Evolutionary conservation across 2,113 vertebrate genomes (phyloP).

Genomic region (Colinus virginianus): DNA sequence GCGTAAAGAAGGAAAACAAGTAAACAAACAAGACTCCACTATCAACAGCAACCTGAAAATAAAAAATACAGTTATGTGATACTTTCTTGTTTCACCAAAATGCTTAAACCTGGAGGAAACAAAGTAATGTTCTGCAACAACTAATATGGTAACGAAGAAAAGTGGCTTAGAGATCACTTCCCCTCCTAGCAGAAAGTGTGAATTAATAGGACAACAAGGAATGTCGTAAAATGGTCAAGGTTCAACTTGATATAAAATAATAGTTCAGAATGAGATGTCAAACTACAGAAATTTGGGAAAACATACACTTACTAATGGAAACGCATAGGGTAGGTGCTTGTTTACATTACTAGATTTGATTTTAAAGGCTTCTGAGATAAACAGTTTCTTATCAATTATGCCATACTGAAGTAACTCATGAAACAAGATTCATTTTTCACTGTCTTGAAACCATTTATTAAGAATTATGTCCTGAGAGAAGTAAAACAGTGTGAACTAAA

Average conservation of each 20-base stretch:
- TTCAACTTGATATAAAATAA: background rate
- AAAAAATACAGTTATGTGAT: accelerated
- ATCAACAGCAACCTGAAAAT: background rate
- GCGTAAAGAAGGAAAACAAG: background rate
- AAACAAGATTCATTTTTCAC: background rate
- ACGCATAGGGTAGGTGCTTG: background rate
- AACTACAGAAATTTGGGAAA: background rate
- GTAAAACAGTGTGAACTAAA: background rate
- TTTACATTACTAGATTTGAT: background rate
- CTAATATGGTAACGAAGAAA: background rate
- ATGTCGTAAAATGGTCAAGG: background rate
- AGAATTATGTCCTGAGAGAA: background rate
- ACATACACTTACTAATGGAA: background rate
- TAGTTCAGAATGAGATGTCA: background rate
- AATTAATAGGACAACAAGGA: background rate
- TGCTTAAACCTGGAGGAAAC: background rate
- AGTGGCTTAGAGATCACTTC: background rate
- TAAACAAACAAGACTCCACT: background rate
- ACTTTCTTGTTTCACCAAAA: background rate
- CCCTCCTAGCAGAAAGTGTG: background rate
- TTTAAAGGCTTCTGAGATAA: background rate
- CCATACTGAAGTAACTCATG: background rate
- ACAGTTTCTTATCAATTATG: background rate
- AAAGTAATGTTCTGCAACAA: background rate
- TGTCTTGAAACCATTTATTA: background rate